phyloP scores from a whole-genome alignment of 2,113 vertebrate species.

The Trichechus manatus region DNA sequence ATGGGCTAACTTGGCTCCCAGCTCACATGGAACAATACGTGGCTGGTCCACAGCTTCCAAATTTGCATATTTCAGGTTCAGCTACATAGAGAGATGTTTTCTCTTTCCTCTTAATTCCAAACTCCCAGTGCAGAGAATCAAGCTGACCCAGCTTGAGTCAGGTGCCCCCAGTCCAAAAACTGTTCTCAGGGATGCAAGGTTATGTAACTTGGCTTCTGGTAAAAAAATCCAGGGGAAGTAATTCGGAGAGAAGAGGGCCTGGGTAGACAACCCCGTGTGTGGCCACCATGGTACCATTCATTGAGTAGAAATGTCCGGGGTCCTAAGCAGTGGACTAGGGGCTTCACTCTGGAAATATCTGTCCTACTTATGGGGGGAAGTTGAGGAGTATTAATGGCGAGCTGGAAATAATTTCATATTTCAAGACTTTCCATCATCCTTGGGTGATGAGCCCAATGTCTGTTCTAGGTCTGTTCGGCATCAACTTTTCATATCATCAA shows the following conservation, averaged over 20 bases:
- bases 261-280: background rate
- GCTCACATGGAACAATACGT: background rate
- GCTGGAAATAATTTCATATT: constrained; percentile 11
- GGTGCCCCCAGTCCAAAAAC: constrained; percentile 28
- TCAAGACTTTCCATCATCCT: background rate
- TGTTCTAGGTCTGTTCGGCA: background rate
- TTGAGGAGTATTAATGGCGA: background rate
- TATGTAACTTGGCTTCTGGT: constrained; percentile 24
- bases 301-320: background rate
- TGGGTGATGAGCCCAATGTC: background rate
- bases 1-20: constrained; percentile 41
- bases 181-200: constrained; percentile 28
- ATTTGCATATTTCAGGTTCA: constrained; percentile 43
- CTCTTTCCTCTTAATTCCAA: constrained; percentile 53
- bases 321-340: background rate
- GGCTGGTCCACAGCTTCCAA: background rate
- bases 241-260: background rate
- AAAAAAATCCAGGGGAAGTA: background rate
- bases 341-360: background rate
- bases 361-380: background rate
- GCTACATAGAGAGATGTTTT: constrained; percentile 36
- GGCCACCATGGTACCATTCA: background rate
- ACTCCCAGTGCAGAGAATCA: constrained; percentile 25
- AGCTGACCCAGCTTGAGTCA: constrained; percentile 50
- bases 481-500: background rate